phyloP scores from a whole-genome alignment of 2,888 invertebrate genomes.

The Drosophila mimica region DNA sequence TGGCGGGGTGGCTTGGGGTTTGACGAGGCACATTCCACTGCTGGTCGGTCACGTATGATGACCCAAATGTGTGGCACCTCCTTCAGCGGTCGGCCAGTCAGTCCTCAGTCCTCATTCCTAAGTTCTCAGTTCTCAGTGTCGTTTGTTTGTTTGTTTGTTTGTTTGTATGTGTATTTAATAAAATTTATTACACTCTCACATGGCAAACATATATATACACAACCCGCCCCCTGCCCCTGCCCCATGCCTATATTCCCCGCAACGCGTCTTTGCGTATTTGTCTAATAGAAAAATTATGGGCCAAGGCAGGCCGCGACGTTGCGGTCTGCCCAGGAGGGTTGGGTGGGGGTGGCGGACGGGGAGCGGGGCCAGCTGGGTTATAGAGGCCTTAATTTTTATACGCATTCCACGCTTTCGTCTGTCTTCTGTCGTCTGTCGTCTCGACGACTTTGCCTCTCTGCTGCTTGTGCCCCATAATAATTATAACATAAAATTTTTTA shows the following conservation, averaged over 20 bases:
- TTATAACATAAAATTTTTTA: slow-evolving; percentile 72
- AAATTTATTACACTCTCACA: slow-evolving; percentile 75
- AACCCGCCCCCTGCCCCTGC: background rate
- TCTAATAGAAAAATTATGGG: slow-evolving; percentile 76
- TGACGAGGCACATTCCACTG: slow-evolving; percentile 52
- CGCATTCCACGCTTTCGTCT: slow-evolving; percentile 36
- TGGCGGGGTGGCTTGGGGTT: background rate
- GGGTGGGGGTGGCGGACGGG: background rate
- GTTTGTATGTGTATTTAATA: slow-evolving; percentile 70
- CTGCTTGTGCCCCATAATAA: slow-evolving; percentile 63
- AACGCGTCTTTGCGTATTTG: slow-evolving; percentile 60
- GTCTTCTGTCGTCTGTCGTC: background rate
- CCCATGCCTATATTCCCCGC: too few species aligned
- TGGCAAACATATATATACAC: slow-evolving; percentile 46
- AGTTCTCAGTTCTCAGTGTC: slow-evolving; percentile 18
- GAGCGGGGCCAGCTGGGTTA: background rate
- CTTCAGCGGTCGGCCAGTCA: background rate
- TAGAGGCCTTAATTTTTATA: slow-evolving; percentile 57
- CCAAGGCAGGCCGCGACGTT: slow-evolving; percentile 29
- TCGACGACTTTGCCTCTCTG: background rate
- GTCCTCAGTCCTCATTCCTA: background rate
- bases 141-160: slow-evolving; percentile 36
- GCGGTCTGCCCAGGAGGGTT: background rate
- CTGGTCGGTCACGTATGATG: slow-evolving; percentile 80
- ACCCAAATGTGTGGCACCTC: slow-evolving; percentile 58